A percentile compares a stretch with the other conserved stretches of the same genome.
These are phyloP conservation scores for Chloroclystis v-ata DNA, from an alignment of 2,888 invertebrate genomes.

Conservation along the genomic window DNA sequence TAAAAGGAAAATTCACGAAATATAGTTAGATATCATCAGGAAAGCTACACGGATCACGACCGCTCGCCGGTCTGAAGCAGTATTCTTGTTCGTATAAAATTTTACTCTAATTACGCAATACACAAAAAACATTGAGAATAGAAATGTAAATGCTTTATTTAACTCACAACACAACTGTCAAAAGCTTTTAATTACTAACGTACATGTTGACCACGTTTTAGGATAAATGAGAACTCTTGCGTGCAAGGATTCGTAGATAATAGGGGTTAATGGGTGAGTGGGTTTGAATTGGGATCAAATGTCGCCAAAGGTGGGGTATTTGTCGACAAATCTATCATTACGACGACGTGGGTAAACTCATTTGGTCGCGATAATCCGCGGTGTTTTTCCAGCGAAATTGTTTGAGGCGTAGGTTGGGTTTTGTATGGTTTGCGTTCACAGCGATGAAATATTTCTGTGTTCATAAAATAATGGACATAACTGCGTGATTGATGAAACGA, in stretches of 20 bases:
- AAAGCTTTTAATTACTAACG: slow-evolving; percentile 6
- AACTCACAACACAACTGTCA: neutral
- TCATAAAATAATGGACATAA: too few species aligned
- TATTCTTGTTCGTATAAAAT: too few species aligned
- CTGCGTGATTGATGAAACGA: too few species aligned
- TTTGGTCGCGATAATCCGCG: slow-evolving; percentile 17
- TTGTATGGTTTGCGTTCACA: neutral
- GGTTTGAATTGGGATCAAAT: neutral
- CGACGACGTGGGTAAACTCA: slow-evolving; percentile 4
- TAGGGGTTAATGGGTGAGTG: slow-evolving; percentile 1
- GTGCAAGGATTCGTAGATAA: slow-evolving; percentile 8
- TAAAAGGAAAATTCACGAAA: too few species aligned
- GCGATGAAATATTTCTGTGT: neutral
- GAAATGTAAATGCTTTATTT: too few species aligned
- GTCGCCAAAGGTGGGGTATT: slow-evolving; percentile 7
- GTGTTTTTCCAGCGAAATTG: slow-evolving; percentile 3
- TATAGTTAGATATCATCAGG: too few species aligned
- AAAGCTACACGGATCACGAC: too few species aligned
- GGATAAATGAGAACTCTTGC: slow-evolving; percentile 2
- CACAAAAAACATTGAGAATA: neutral
- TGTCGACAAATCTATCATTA: slow-evolving; percentile 19
- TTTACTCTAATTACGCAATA: neutral
- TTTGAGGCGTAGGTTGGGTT: neutral
- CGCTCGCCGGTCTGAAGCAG: too few species aligned
- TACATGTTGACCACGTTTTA: slow-evolving; percentile 4